Evolutionary conservation across 2,113 vertebrate genomes (phyloP).

Genomic region (Tragelaphus strepsiceros): DNA sequence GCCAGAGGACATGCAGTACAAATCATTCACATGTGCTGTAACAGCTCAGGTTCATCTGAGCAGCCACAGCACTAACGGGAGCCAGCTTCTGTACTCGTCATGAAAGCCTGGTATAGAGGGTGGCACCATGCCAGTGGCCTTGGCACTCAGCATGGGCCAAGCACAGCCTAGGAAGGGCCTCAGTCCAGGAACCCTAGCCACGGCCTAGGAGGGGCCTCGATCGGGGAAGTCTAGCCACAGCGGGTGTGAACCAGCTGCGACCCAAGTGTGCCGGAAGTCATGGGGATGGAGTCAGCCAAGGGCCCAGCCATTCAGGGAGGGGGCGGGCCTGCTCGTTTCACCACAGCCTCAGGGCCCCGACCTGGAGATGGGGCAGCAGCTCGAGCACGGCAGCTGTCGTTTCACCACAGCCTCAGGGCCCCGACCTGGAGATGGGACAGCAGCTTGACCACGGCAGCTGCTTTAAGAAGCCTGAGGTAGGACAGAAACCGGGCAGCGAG

Average conservation of each 20-base stretch:
- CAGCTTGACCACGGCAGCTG: neutral
- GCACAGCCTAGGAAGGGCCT: neutral
- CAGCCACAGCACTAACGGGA: fast-evolving
- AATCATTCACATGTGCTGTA: too few relatives aligned
- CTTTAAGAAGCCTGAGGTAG: neutral
- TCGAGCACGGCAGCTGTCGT: neutral
- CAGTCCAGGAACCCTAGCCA: neutral
- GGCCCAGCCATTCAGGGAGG: neutral
- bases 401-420: neutral
- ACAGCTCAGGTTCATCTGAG: neutral
- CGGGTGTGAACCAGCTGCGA: too few relatives aligned
- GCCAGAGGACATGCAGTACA: neutral
- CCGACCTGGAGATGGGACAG: neutral
- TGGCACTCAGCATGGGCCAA: neutral
- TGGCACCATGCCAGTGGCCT: too few relatives aligned
- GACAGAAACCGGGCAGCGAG: neutral
- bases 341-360: neutral
- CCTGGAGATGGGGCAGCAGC: neutral
- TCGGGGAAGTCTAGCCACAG: neutral
- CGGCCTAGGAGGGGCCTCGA: neutral
- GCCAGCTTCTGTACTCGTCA: neutral
- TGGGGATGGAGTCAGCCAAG: fast-evolving
- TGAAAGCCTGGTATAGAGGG: neutral
- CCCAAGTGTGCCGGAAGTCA: fast-evolving
- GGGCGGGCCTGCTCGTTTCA: neutral